Evolutionary conservation across 2,797 vertebrate genomes (phyloP), one percentile per base, ranked within the genome.

Genomic region (Melanotaenia parkinsoni): DNA sequence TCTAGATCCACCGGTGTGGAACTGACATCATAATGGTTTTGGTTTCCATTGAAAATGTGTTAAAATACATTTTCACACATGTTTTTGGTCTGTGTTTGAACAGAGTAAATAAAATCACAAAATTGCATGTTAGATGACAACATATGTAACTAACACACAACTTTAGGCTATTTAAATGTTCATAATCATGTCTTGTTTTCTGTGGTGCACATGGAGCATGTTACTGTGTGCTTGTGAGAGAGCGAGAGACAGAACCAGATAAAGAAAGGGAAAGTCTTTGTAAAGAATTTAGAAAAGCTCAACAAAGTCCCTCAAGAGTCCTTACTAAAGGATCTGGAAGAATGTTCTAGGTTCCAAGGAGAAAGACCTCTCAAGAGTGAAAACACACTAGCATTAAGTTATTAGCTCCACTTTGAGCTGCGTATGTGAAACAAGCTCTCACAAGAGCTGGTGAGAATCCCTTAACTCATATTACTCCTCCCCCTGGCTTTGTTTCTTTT

Each of bases 401-500:
- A 95, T 95, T 95, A 92, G 94, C 91, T 93, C 94, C 95, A 95
- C 94, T 95, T 93, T 93, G 91, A 93, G 92, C 92, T 89, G 92
- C 95, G 94, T 96, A 95, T 95, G 93, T 95, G 95, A 95, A 96
- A 96, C 92, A 94, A 94, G 91, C 94, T 95, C 95, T 95, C 92
- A 92, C 91, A 95, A 94, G 90, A 95, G 93, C 93, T 94, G 94
- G 93, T 96, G 95, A 97, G 95, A 96, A 97, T 96, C 92, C 95
- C 96, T 97, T 96, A 96, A 96, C 95, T 95, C 95, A 95, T 94
- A 96, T 97, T 96, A 96, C 89, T 91, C 93, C 94, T 92, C 93
- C 94, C 93, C 92, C 91, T 90, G 92, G 95, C 94, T 95, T 95
- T 96, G 96, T 95, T 93, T 94, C 90, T 95, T 95, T 95, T 96